These are phyloP conservation scores for Anarsia innoxiella DNA, from an alignment of 2,888 invertebrate species.

Conservation along the genomic window DNA sequence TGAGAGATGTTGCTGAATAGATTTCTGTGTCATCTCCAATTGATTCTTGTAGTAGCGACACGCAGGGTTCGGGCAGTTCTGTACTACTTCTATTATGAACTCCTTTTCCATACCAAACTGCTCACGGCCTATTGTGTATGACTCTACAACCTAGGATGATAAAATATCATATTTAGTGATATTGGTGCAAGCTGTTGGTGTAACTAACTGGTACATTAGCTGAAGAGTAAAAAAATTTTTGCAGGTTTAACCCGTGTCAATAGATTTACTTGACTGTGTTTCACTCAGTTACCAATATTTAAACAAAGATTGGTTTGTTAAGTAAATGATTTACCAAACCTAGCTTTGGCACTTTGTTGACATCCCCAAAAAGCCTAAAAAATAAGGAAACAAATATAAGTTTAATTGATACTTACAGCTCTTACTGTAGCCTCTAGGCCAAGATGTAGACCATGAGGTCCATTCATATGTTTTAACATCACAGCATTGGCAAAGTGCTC, in stretches of 20 bases:
- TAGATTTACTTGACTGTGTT: too few relatives aligned
- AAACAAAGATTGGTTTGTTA: too few relatives aligned
- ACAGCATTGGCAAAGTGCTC: slow-evolving; percentile 94
- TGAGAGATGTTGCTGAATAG: slow-evolving; percentile 79
- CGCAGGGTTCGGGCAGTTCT: slow-evolving; percentile 91
- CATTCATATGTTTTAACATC: slow-evolving; percentile 93
- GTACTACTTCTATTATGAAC: slow-evolving; percentile 90
- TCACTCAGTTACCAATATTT: too few relatives aligned
- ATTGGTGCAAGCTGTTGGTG: too few relatives aligned
- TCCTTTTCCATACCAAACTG: slow-evolving; percentile 93
- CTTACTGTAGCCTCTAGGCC: slow-evolving; percentile 89
- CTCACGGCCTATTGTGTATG: slow-evolving; percentile 88
- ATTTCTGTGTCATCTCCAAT: slow-evolving; percentile 82
- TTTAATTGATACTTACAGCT: slow-evolving; percentile 76
- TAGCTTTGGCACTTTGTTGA: too few relatives aligned
- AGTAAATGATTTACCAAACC: too few relatives aligned
- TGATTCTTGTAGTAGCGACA: slow-evolving; percentile 92
- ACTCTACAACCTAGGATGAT: slow-evolving; percentile 81
- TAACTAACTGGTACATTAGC: too few relatives aligned
- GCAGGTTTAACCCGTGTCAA: too few relatives aligned
- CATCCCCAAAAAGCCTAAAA: too few relatives aligned
- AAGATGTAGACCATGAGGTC: slow-evolving; percentile 89
- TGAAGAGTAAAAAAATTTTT: too few relatives aligned
- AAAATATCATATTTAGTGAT: too few relatives aligned
- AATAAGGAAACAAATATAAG: too few relatives aligned